Evolutionary conservation across 2,797 vertebrate genomes (phyloP).

Genomic region (Melanotaenia nigrans): DNA sequence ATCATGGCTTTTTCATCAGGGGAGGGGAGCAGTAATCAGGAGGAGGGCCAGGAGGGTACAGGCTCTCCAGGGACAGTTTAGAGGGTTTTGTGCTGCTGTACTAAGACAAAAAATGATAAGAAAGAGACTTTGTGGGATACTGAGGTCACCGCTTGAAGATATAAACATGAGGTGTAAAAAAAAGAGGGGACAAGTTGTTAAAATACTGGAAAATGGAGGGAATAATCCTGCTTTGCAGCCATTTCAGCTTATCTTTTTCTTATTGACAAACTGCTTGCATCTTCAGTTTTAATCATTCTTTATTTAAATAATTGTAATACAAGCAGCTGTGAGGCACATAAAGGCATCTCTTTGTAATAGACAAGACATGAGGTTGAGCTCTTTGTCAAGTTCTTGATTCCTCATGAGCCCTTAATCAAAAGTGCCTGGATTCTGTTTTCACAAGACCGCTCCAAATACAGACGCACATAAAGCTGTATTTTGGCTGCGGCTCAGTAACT

Average conservation of each 20-base stretch:
- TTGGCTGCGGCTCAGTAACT: constrained; percentile 55
- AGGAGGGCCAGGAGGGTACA: constrained; percentile 28
- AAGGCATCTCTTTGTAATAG: neutral
- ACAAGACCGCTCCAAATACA: constrained; percentile 62
- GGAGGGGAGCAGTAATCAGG: constrained; percentile 46
- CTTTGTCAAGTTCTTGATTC: constrained; percentile 37
- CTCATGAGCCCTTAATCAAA: constrained; percentile 51
- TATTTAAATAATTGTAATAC: constrained; percentile 24
- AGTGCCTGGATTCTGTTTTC: constrained; percentile 64
- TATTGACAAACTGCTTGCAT: neutral
- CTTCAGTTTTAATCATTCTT: constrained; percentile 29
- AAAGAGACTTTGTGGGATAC: constrained; percentile 34
- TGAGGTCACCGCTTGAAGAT: constrained; percentile 9
- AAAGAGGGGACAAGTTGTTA: constrained; percentile 43
- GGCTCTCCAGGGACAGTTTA: constrained; percentile 42
- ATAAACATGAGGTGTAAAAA: constrained; percentile 19
- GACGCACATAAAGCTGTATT: constrained; percentile 65
- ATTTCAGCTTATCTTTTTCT: constrained; percentile 19
- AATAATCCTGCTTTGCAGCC: constrained; percentile 9
- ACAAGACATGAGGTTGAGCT: constrained; percentile 31
- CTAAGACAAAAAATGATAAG: constrained; percentile 20
- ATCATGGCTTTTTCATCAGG: constrained; percentile 64
- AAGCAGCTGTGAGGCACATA: constrained; percentile 22
- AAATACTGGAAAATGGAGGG: constrained; percentile 31
- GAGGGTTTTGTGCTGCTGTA: constrained; percentile 36